Conservation (phyloP, 2,888 invertebrate species). For the Lasioglossum marginatum region DNA sequence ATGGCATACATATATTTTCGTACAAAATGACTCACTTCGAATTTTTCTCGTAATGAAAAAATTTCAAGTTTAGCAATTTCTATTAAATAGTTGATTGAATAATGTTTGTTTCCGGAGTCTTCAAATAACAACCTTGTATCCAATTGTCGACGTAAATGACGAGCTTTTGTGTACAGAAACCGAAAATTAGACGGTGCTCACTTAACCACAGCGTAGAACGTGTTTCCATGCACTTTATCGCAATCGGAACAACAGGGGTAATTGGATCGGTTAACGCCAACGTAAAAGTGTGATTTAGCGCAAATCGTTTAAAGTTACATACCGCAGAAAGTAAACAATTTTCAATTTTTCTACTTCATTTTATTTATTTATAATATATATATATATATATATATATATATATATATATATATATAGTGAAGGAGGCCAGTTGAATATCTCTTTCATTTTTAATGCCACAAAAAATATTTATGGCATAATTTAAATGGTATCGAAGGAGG, state of each 20-base stretch:
- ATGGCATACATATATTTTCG: background rate
- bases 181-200: conserved; percentile 46
- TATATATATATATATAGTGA: too few relatives aligned
- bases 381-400: too few relatives aligned
- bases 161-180: conserved; percentile 19
- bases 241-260: conserved; percentile 39
- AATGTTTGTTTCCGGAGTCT: background rate
- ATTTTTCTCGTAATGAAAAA: background rate
- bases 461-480: too few relatives aligned
- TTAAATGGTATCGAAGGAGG: too few relatives aligned
- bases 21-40: background rate
- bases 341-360: too few relatives aligned
- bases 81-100: background rate
- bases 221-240: conserved; percentile 37
- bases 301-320: conserved; percentile 14
- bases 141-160: conserved; percentile 36
- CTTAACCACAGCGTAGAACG: conserved; percentile 32
- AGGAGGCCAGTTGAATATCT: too few relatives aligned
- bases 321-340: background rate
- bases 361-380: too few relatives aligned
- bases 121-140: background rate
- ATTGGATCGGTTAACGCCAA: conserved; percentile 42
- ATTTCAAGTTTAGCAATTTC: background rate
- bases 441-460: too few relatives aligned
- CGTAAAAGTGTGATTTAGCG: conserved; percentile 20